phyloP scores from a whole-genome alignment of 2,797 vertebrate species.

The Oreochromis mossambicus region DNA sequence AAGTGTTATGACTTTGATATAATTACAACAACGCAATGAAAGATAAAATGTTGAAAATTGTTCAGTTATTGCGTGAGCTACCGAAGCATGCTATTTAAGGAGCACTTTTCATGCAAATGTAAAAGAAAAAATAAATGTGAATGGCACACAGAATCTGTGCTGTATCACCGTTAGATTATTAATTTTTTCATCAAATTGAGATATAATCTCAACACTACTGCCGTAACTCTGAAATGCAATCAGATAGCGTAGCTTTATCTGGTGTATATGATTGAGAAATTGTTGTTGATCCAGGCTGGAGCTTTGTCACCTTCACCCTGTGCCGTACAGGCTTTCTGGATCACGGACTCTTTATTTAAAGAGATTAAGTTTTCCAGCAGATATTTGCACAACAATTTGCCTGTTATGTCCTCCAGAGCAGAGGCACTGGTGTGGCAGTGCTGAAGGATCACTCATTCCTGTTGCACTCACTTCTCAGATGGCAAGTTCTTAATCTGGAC shows the following conservation, averaged over 20 bases:
- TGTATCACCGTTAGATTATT: not conserved
- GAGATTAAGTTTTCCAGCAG: slow-evolving; percentile 45
- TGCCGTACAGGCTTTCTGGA: slow-evolving; percentile 13
- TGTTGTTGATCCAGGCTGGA: not conserved
- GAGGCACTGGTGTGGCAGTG: not conserved
- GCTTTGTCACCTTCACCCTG: not conserved
- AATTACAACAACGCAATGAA: not conserved
- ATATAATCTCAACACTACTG: not conserved
- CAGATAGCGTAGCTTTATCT: not conserved
- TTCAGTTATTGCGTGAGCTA: not conserved
- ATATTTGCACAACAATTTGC: slow-evolving; percentile 61
- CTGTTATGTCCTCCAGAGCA: slow-evolving; percentile 47
- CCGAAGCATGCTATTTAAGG: not conserved
- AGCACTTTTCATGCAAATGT: not conserved
- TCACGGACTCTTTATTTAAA: slow-evolving; percentile 38
- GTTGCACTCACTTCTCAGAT: slow-evolving; percentile 42
- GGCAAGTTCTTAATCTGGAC: slow-evolving; percentile 52
- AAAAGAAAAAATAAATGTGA: not conserved
- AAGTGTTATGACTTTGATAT: not conserved
- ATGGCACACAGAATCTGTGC: not conserved
- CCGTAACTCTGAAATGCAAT: not conserved
- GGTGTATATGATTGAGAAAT: slow-evolving; percentile 13
- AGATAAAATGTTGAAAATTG: not conserved
- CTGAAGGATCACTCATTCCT: slow-evolving; percentile 41
- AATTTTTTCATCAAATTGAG: not conserved